Evolutionary conservation across 2,888 invertebrate species (phyloP).

Genomic region (Merodon equestris): DNA sequence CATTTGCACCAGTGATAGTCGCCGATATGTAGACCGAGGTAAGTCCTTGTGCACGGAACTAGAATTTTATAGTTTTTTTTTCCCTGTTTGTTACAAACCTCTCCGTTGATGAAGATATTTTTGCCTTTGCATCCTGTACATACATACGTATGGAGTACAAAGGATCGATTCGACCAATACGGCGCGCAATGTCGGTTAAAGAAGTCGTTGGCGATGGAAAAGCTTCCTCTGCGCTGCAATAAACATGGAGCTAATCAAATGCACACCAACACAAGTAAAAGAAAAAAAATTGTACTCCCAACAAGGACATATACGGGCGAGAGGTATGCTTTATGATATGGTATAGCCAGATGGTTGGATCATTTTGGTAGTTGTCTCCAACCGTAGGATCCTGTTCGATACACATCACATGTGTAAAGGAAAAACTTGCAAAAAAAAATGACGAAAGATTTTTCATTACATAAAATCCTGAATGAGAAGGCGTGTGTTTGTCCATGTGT

Average conservation of each 20-base stretch:
- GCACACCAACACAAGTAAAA: conserved; percentile 14
- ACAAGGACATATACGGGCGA: conserved; percentile 24
- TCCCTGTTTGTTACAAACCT: conserved; percentile 28
- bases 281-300: background rate
- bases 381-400: conserved; percentile 1
- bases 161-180: conserved; percentile 62
- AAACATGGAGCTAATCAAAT: conserved; percentile 61
- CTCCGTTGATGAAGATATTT: conserved; percentile 33
- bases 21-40: conserved; percentile 21
- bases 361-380: conserved; percentile 40
- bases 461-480: conserved; percentile 1
- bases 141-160: no score
- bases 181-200: conserved; percentile 10
- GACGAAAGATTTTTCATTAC: conserved; percentile 44
- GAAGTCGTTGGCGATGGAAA: no score
- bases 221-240: conserved; percentile 55
- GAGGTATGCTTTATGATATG: background rate
- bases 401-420: background rate
- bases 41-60: conserved; percentile 28
- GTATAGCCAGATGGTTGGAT: conserved; percentile 26
- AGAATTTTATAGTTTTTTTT: conserved; percentile 13
- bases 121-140: conserved; percentile 48
- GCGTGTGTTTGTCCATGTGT: background rate
- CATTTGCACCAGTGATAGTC: conserved; percentile 22
- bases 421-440: conserved; percentile 6